Conservation (phyloP, 2,113 vertebrate genomes). For the Scopus umbretta region DNA sequence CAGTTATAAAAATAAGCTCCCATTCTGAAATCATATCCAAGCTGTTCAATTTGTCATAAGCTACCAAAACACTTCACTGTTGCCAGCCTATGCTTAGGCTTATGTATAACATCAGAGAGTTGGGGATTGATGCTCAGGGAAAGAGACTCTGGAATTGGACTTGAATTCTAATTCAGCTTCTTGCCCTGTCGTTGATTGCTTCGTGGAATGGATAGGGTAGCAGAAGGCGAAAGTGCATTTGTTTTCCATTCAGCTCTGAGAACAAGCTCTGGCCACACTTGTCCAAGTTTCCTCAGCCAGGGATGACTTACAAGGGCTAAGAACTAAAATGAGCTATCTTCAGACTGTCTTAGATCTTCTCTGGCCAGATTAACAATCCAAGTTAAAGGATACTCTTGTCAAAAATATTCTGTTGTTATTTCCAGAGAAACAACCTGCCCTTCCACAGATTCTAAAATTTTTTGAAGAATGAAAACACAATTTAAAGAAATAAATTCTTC, state of each 20-base stretch:
- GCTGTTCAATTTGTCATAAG: background rate
- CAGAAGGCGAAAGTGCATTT: background rate
- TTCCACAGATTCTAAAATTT: background rate
- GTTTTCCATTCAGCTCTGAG: background rate
- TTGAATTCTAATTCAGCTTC: background rate
- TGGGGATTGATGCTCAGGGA: background rate
- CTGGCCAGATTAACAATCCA: background rate
- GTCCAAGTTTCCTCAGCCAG: background rate
- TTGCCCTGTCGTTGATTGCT: background rate
- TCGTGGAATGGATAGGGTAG: background rate
- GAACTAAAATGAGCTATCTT: background rate
- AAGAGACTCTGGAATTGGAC: background rate
- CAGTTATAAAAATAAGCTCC: background rate
- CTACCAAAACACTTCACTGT: background rate
- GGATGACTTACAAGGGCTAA: background rate
- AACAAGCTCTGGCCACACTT: background rate
- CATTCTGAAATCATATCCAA: background rate
- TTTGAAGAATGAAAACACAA: background rate
- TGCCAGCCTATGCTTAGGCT: background rate
- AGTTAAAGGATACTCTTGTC: background rate
- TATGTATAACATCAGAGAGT: background rate
- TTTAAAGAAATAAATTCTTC: background rate
- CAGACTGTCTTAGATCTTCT: background rate
- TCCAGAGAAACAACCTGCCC: background rate
- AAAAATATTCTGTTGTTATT: background rate